phyloP scores from a whole-genome alignment of 2,797 vertebrate genomes.

The Xenentodon cancila region DNA sequence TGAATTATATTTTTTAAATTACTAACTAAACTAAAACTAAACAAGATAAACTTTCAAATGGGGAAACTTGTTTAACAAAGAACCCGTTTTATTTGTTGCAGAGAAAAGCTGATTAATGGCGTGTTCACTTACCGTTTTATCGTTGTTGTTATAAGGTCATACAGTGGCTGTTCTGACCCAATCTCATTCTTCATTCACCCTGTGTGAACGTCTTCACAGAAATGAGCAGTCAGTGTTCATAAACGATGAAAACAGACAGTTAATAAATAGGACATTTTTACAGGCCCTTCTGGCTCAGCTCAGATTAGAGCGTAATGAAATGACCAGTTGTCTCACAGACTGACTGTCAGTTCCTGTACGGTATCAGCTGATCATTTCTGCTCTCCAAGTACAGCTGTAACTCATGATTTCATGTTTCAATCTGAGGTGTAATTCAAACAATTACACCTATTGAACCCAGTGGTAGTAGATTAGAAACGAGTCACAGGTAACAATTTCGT shows the following conservation, averaged over 20 bases:
- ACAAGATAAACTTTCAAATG: neutral
- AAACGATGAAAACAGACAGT: constrained; percentile 14
- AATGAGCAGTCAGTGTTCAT: constrained; percentile 22
- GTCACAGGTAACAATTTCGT: neutral
- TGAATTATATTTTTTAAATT: too few species aligned
- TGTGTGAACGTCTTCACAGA: constrained; percentile 1
- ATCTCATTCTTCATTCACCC: neutral
- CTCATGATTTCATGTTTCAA: constrained; percentile 2
- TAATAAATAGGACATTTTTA: constrained; percentile 36
- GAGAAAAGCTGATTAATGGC: neutral
- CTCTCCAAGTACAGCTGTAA: constrained; percentile 10
- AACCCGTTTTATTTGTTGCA: neutral
- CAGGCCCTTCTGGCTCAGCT: constrained; percentile 21
- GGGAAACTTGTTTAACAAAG: neutral
- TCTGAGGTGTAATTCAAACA: too few species aligned
- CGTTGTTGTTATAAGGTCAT: neutral
- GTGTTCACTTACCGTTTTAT: neutral
- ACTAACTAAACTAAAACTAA: too few species aligned
- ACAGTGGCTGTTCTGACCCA: neutral
- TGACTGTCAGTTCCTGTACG: constrained; percentile 14
- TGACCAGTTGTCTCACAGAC: constrained; percentile 25
- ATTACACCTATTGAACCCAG: neutral
- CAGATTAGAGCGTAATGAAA: constrained; percentile 47
- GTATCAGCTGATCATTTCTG: constrained; percentile 9
- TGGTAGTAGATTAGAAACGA: neutral